Evolutionary conservation across 2,888 invertebrate species (phyloP), one percentile per base, ranked within the genome.

Genomic region (Marasmarcha lunaedactyla): DNA sequence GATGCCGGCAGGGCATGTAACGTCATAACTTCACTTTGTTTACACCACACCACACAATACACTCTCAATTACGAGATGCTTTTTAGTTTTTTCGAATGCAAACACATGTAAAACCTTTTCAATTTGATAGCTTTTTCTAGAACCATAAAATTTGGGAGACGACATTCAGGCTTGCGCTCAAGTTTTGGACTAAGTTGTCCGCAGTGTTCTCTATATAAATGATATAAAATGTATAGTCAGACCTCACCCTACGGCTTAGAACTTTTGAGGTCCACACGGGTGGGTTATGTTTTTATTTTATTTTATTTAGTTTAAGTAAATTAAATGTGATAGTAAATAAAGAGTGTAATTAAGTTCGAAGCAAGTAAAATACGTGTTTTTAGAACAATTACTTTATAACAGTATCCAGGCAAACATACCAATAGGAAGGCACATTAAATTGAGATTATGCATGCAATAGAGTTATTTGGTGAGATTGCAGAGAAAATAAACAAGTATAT

Each of bases 1-100:
- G 71, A 64, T 72, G 78, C 76, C 66, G 74, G 71, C 47, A 71
- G 54, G 68, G 76, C 77, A 79, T 71, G 59, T 74, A 84, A 83
- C 84, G 84, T 84, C 84, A 84, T 84, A 63, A 74, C 81, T 79
- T 62, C 70, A 74, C 71, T 71, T 76, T 71, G 7, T 30, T 30
- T 30, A 30, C 4, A 30, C 30, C n/a, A 3, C 30, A 30, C 30
- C 2, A 51, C 50, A 50, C 52, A 46, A 55, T 52, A 45, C 54
- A 66, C 60, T 60, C 55, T 51, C 60, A 59, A 53, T 63, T 59
- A 63, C 40, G 56, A 58, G 59, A 51, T 53, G 2, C 14, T 30
- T 52, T 59, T 63, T 65, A 51, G 61, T 66, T 67, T 67, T 67
- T 56, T 56, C 60, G 65, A 57, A 63, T 42, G 46, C 45, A 44